phyloP scores from a whole-genome alignment of 1,140 invertebrate species.

The Neodiprion fabricii region DNA sequence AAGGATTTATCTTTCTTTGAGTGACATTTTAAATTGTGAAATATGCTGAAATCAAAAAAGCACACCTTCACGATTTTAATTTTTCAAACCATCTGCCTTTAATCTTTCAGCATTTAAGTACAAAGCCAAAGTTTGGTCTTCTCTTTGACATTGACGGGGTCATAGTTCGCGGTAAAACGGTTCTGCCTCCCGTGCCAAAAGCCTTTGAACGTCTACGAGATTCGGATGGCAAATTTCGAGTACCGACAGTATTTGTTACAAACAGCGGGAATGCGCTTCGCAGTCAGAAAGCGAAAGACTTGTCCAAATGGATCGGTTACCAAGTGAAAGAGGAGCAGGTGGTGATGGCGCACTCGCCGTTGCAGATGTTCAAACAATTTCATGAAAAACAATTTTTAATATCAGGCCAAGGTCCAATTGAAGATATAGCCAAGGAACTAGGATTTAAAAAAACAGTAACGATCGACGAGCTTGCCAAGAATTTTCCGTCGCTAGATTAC shows the following conservation, averaged over 20 bases:
- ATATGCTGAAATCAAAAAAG: background rate
- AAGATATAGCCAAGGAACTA: constrained; percentile 71
- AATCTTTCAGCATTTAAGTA: constrained; percentile 46
- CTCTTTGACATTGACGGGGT: constrained; percentile 80
- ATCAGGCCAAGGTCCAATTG: constrained; percentile 73
- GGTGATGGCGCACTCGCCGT: constrained; percentile 75
- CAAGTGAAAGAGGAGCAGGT: constrained; percentile 72
- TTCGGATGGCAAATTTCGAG: constrained; percentile 64
- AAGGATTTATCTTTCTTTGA: too few relatives aligned
- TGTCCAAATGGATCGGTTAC: constrained; percentile 69
- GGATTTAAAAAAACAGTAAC: constrained; percentile 72
- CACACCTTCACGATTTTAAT: background rate
- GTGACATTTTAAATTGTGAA: background rate
- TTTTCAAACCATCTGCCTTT: background rate
- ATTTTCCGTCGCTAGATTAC: constrained; percentile 74
- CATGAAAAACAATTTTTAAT: constrained; percentile 73
- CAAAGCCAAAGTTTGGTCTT: constrained; percentile 67
- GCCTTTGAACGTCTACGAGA: constrained; percentile 66
- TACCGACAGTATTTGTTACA: constrained; percentile 75
- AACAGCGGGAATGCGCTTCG: constrained; percentile 71
- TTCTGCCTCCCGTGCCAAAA: constrained; percentile 69
- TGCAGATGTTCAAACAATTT: constrained; percentile 70
- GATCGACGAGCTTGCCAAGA: constrained; percentile 67
- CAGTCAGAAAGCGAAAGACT: constrained; percentile 69
- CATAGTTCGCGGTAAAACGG: constrained; percentile 69